These are phyloP conservation scores for Dendrolimus punctatus DNA, from an alignment of 1,140 invertebrate genomes.

Conservation along the genomic window DNA sequence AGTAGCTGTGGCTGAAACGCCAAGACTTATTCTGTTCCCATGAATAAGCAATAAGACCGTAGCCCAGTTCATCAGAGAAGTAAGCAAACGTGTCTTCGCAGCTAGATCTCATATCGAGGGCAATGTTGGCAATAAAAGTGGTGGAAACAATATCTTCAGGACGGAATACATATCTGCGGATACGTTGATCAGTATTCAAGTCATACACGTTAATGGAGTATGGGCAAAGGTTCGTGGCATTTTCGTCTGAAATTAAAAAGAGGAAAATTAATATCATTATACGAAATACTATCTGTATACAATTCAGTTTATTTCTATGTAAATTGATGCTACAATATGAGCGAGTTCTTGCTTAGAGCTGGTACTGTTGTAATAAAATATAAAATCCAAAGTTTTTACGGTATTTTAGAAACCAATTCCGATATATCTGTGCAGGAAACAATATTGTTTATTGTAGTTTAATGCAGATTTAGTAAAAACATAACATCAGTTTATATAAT, in stretches of 20 bases:
- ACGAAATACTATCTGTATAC: no score
- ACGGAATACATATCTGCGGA: slow-evolving; percentile 80
- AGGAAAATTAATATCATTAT: not conserved
- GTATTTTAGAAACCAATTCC: no score
- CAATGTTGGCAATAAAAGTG: slow-evolving; percentile 88
- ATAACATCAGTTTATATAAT: no score
- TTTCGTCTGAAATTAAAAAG: slow-evolving; percentile 45
- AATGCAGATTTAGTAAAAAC: no score
- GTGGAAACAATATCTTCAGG: slow-evolving; percentile 81
- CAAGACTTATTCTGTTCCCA: slow-evolving; percentile 83
- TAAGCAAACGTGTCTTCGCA: slow-evolving; percentile 87
- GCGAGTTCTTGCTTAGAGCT: no score
- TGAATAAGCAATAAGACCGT: slow-evolving; percentile 84
- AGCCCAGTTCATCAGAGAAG: slow-evolving; percentile 86
- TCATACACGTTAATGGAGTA: slow-evolving; percentile 83
- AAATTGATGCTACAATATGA: no score
- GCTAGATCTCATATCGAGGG: slow-evolving; percentile 80
- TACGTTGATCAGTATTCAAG: slow-evolving; percentile 78
- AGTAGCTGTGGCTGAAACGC: slow-evolving; percentile 83
- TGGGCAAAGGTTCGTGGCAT: slow-evolving; percentile 80
- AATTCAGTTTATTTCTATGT: no score
- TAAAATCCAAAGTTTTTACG: no score
- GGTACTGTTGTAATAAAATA: no score
- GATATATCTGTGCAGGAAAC: no score
- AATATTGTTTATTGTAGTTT: no score